Percentiles rank a stretch among this genome's conserved stretches.
phyloP scores from a whole-genome alignment of 1,140 invertebrate genomes.

The Adelges cooleyi region DNA sequence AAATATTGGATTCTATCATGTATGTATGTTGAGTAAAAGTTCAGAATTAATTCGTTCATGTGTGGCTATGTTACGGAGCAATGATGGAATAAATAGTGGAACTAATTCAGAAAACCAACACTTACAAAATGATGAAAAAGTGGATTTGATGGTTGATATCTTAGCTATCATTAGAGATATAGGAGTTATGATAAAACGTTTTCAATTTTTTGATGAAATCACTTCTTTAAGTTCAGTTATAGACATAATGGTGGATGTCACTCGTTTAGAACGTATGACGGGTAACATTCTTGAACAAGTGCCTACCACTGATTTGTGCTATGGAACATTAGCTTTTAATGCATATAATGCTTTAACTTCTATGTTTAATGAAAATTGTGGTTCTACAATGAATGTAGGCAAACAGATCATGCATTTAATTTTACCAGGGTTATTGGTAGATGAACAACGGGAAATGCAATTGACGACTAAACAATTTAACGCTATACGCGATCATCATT shows the following conservation, averaged over 20 bases:
- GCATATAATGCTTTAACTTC: background rate
- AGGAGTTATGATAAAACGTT: slow-evolving; percentile 16
- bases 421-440: background rate
- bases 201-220: slow-evolving; percentile 19
- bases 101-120: background rate
- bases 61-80: background rate
- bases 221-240: background rate
- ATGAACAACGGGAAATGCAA: slow-evolving; percentile 21
- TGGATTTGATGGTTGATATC: background rate
- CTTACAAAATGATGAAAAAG: background rate
- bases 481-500: slow-evolving; percentile 14
- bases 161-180: background rate
- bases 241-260: slow-evolving; percentile 7
- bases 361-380: slow-evolving; percentile 21
- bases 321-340: slow-evolving; percentile 16
- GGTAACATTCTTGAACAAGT: slow-evolving; percentile 10
- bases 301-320: background rate
- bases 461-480: slow-evolving; percentile 17
- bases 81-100: background rate
- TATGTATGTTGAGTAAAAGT: background rate
- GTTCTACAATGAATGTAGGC: background rate
- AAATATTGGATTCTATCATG: slow-evolving; percentile 23
- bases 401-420: slow-evolving; percentile 5
- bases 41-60: background rate
- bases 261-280: background rate